Base-by-base conservation (phyloP, 1,140 invertebrate species). In the Radopholus similis region DNA sequence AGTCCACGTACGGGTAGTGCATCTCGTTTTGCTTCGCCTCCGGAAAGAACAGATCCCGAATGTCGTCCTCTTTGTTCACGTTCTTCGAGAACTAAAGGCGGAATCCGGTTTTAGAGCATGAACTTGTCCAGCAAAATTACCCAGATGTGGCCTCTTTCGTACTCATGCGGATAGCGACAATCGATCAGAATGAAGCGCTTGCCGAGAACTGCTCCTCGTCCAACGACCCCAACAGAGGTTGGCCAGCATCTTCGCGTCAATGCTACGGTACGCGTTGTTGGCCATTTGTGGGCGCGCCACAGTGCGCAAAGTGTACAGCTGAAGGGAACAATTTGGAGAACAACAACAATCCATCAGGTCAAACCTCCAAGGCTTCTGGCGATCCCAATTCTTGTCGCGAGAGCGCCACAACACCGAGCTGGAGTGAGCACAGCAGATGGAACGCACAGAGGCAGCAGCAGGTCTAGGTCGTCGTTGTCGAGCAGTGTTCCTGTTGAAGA, bases 161-260 rank as follows among this genome's bases (percentile, higher is more conserved):
- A 98, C 83, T 99, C 95, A 81, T 96, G 98, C 0, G 95, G 95
- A 84, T 95, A 98, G 1, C 95, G 88, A 76, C 83, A 86, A 77
- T 85, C 86, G 42, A 87, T 82, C 26, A 87, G 57, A 40, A 81
- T 42, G 56, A 80, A 81, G 13, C 76, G 73, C 11, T 40, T n/a
- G n/a, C 15, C 9, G 37, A 8, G 42, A 80, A 80, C 18, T 77
- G 40, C 6, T 69, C 68, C n/a, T 47, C 53, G n/a, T 60, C n/a
- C 4, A 79, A 28, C 1, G 42, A n/a, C 13, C 40, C 28, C 44
- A 81, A 15, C n/a, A n/a, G 47, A 81, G 37, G n/a, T 28, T 28
- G 15, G 26, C 47, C 15, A 80, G 65, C 8, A 71, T 77, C 11
- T 71, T 15, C 4, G 57, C 58, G 38, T 30, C 23, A 21, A 80